Evolutionary conservation across 30 jellyfish, hydroid and myxozoan species (phyloP).

Genomic region (Mastigias papua): DNA sequence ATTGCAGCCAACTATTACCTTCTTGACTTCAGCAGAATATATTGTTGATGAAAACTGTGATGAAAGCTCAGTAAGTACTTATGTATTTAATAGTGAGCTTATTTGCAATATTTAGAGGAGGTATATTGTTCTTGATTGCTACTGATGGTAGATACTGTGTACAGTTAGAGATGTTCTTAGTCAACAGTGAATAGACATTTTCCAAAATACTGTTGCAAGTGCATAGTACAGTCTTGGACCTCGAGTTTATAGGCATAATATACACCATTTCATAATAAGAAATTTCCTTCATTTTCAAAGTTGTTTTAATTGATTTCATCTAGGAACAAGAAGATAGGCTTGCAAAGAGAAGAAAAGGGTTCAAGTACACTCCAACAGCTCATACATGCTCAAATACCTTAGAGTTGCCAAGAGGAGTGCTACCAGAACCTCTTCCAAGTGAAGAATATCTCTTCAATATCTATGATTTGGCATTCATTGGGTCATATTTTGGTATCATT

Average conservation of each 20-base stretch:
- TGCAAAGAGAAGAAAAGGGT: conserved; percentile 41
- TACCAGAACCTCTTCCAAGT: conserved; percentile 42
- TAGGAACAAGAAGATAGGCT: conserved; percentile 35
- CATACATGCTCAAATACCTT: conserved; percentile 56
- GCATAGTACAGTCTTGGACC: background rate
- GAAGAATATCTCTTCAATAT: conserved; percentile 33
- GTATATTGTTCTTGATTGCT: background rate
- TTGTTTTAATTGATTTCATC: conserved; percentile 1
- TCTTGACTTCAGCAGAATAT: conserved; percentile 26
- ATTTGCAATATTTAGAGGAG: background rate
- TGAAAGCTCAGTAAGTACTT: conserved; percentile 1
- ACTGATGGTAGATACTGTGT: background rate
- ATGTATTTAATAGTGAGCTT: background rate
- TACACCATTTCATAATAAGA: background rate
- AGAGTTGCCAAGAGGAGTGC: conserved; percentile 64
- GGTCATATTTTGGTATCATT: conserved; percentile 36
- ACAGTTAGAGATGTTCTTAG: background rate
- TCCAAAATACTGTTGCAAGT: background rate
- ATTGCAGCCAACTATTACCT: conserved; percentile 9
- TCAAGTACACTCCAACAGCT: conserved; percentile 63
- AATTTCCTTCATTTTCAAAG: background rate
- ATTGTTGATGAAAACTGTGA: conserved; percentile 6
- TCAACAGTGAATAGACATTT: background rate
- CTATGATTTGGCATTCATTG: conserved; percentile 44
- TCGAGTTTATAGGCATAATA: conserved; percentile 11